A percentile compares a stretch with the other conserved stretches of the same genome.
These are phyloP conservation scores for Apodemus sylvaticus DNA, from an alignment of 2,113 vertebrate species.

Conservation along the genomic window DNA sequence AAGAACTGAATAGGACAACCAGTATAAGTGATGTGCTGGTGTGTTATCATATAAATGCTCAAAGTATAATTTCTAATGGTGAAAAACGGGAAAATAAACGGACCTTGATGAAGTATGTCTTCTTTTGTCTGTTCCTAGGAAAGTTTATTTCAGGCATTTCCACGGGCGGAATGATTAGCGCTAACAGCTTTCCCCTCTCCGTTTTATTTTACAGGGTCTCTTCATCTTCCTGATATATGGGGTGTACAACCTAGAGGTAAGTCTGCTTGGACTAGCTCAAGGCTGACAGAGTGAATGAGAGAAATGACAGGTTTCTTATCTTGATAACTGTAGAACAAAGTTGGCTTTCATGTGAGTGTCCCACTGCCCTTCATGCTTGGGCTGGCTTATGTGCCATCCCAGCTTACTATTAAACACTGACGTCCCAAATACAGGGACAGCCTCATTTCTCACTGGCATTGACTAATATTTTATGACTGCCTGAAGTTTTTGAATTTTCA, in stretches of 20 bases:
- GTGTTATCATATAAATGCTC: slow-evolving; percentile 86
- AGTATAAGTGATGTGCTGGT: slow-evolving; percentile 62
- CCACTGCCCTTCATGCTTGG: slow-evolving; percentile 99
- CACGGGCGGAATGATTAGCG: slow-evolving; percentile 90
- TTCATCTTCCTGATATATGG: slow-evolving; percentile 99
- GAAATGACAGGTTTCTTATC: slow-evolving; percentile 99
- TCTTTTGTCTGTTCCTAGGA: slow-evolving; percentile 90
- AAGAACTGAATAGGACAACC: slow-evolving; percentile 59
- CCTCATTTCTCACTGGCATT: slow-evolving; percentile 97
- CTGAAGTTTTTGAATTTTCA: slow-evolving; percentile 96
- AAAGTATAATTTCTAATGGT: slow-evolving; percentile 88
- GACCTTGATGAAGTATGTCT: slow-evolving; percentile 93
- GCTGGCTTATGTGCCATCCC: slow-evolving; percentile 98
- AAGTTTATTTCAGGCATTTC: slow-evolving; percentile 91
- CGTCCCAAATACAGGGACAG: slow-evolving; percentile 94
- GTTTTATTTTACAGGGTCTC: slow-evolving; percentile 95
- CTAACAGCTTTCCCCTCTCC: slow-evolving; percentile 89
- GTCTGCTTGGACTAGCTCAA: slow-evolving; percentile 98
- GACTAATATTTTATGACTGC: slow-evolving; percentile 97
- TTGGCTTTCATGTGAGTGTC: slow-evolving; percentile 92
- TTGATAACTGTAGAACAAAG: slow-evolving; percentile 93
- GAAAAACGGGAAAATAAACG: slow-evolving; percentile 92
- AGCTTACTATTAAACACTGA: slow-evolving; percentile 98
- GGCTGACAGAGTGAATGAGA: slow-evolving; percentile 99
- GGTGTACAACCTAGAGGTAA: slow-evolving; percentile 98